phyloP scores from a whole-genome alignment of 1,140 invertebrate genomes.

The Popillia japonica region DNA sequence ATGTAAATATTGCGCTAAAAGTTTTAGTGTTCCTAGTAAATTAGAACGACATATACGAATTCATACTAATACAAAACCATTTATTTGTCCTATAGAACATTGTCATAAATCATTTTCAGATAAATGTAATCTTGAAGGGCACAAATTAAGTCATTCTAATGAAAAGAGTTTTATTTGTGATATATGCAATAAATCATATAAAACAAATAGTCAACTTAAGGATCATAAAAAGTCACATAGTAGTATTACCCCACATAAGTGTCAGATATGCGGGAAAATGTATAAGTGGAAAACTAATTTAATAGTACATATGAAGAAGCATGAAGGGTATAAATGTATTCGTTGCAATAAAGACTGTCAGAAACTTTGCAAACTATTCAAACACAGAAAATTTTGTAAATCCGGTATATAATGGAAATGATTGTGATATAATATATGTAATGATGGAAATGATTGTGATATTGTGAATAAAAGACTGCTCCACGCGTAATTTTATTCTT shows the following conservation, averaged over 20 bases:
- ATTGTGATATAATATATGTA: not conserved
- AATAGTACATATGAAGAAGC: conserved; percentile 47
- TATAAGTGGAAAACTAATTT: conserved; percentile 49
- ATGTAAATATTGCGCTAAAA: conserved; percentile 46
- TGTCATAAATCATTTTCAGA: conserved; percentile 46
- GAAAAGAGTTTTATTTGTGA: conserved; percentile 47
- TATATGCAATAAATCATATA: conserved; percentile 48
- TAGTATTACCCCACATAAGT: conserved; percentile 46
- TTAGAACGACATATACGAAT: conserved; percentile 47
- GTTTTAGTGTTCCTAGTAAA: conserved; percentile 47
- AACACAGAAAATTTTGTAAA: conserved; percentile 27
- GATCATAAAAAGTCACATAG: conserved; percentile 52
- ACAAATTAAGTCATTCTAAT: conserved; percentile 44
- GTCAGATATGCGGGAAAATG: conserved; percentile 46
- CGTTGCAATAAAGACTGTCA: conserved; percentile 28
- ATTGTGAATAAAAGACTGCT: not conserved
- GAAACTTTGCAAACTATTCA: conserved; percentile 25
- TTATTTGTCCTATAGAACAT: conserved; percentile 44
- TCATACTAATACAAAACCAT: conserved; percentile 48
- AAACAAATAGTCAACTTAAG: conserved; percentile 48
- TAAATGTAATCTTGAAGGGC: conserved; percentile 48
- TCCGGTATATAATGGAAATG: not conserved
- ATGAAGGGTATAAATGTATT: conserved; percentile 34
- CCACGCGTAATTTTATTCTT: too few species aligned
- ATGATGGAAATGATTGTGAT: not conserved